Conservation (phyloP, 92 coral and sea anemone genomes). For the Anthopleura xanthogrammica region DNA sequence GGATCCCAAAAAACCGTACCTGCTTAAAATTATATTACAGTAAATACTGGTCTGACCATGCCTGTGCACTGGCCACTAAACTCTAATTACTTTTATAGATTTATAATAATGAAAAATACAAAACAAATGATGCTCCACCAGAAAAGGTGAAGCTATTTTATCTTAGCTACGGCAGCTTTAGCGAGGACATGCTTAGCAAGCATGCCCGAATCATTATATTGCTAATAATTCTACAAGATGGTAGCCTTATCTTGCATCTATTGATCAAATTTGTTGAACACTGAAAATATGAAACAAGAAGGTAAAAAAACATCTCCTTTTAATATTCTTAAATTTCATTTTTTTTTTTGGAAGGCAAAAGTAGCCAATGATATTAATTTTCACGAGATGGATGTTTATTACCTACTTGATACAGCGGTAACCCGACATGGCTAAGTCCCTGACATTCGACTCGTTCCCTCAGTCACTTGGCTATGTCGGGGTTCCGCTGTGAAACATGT, state of each 20-base stretch:
- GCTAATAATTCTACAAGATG: neutral
- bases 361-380: neutral
- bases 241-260: neutral
- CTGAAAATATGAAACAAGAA: neutral
- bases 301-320: neutral
- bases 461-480: too few species aligned
- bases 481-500: too few species aligned
- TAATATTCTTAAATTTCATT: neutral
- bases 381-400: neutral
- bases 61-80: constrained; percentile 27
- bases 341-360: neutral
- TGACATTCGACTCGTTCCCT: too few species aligned
- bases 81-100: constrained; percentile 19
- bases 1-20: constrained; percentile 22
- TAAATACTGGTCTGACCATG: constrained; percentile 12
- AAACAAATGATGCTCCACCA: constrained; percentile 28
- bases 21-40: constrained; percentile 3
- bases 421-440: too few species aligned
- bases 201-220: neutral
- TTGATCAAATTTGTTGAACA: neutral
- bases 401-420: neutral
- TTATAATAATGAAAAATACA: constrained; percentile 42
- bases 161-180: constrained; percentile 7
- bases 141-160: constrained; percentile 6
- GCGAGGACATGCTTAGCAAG: neutral